phyloP scores from a whole-genome alignment of 2,113 vertebrate genomes.

The Poicephalus meyeri region DNA sequence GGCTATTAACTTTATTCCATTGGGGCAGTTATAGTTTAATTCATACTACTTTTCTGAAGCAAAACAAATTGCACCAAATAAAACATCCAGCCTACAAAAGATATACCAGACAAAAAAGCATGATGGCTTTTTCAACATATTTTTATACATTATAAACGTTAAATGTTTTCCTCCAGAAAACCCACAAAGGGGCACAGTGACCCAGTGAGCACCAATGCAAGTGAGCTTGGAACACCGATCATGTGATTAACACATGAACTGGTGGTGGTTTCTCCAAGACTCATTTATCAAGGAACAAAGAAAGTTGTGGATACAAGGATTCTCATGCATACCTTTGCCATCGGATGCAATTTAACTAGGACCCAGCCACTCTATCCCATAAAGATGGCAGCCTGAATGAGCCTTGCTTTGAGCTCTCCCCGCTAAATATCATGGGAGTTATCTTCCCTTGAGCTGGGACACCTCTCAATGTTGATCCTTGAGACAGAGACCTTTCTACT shows the following conservation, averaged over 20 bases:
- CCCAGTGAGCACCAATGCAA: neutral
- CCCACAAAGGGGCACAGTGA: neutral
- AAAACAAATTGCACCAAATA: constrained; percentile 6
- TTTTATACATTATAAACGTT: neutral
- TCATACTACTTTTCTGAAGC: constrained; percentile 32
- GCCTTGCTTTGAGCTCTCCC: neutral
- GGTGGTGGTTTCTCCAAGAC: neutral
- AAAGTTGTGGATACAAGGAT: neutral
- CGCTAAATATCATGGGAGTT: neutral
- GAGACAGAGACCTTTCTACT: neutral
- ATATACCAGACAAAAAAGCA: neutral
- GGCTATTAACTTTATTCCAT: constrained; percentile 51
- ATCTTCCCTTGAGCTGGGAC: neutral
- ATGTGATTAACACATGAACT: neutral
- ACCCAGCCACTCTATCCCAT: neutral
- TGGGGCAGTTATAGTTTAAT: constrained; percentile 40
- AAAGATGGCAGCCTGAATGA: neutral
- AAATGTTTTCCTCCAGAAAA: neutral
- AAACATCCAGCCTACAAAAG: constrained; percentile 14
- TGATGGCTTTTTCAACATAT: neutral
- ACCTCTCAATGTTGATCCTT: neutral
- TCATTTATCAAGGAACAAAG: neutral
- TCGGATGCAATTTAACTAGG: neutral
- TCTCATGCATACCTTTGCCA: neutral
- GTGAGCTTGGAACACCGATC: neutral